These are phyloP conservation scores for Mya arenaria DNA, from an alignment of 1,140 invertebrate genomes.

Conservation along the genomic window DNA sequence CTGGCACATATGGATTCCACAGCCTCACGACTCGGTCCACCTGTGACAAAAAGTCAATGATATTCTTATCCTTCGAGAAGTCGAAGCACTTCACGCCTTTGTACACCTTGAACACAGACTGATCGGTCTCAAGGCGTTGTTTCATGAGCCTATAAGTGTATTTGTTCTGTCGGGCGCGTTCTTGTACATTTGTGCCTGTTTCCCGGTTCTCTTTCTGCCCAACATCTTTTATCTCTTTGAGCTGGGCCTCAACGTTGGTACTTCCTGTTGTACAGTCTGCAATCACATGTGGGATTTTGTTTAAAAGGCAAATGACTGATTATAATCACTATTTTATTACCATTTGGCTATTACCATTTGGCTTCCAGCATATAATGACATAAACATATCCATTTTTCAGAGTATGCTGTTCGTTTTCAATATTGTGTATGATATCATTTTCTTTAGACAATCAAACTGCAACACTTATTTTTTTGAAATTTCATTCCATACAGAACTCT, in stretches of 20 bases:
- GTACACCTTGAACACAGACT: conserved; percentile 80
- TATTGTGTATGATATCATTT: too few species aligned
- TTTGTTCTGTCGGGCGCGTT: conserved; percentile 56
- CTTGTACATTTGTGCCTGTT: too few species aligned
- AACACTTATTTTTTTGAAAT: too few species aligned
- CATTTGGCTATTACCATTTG: too few species aligned
- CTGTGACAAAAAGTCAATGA: conserved; percentile 80
- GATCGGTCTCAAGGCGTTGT: conserved; percentile 75
- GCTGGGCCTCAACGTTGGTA: conserved; percentile 77
- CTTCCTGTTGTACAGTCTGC: conserved; percentile 78
- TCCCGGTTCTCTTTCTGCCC: conserved; percentile 20
- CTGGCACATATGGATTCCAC: conserved; percentile 81
- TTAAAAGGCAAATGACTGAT: too few species aligned
- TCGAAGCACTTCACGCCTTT: conserved; percentile 82
- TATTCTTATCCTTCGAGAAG: conserved; percentile 80
- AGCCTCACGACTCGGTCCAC: conserved; percentile 81
- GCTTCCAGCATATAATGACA: too few species aligned
- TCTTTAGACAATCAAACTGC: too few species aligned
- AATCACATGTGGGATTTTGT: too few species aligned
- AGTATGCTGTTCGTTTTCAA: too few species aligned
- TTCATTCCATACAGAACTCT: too few species aligned
- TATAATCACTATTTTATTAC: too few species aligned
- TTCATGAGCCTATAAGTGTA: conserved; percentile 64
- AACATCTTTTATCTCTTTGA: conserved; percentile 71
- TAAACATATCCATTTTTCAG: too few species aligned